Percentiles rank a stretch among this genome's conserved stretches.
phyloP scores from a whole-genome alignment of 2,888 invertebrate genomes.

The Synergus umbraculus region DNA sequence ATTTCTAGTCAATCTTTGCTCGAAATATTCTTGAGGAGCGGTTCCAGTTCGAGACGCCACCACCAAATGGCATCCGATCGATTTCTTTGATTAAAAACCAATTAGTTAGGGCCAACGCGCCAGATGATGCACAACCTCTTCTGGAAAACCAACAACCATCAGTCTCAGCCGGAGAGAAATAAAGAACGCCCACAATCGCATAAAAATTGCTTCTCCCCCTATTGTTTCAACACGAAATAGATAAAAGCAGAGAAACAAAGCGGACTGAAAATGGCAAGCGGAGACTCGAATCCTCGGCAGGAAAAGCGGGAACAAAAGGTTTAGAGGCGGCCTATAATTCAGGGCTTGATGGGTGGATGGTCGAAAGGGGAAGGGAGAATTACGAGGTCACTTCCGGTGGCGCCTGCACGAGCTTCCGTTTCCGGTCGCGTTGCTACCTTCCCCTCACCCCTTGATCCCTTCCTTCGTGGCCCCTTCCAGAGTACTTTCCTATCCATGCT shows the following conservation, averaged over 20 bases:
- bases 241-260: slow-evolving; percentile 47
- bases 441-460: slow-evolving; percentile 42
- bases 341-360: slow-evolving; percentile 72
- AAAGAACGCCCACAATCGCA: background rate
- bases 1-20: background rate
- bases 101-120: background rate
- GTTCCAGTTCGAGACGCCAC: background rate
- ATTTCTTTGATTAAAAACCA: background rate
- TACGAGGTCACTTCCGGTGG: slow-evolving; percentile 77
- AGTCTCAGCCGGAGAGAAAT: background rate
- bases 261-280: slow-evolving; percentile 63
- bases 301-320: slow-evolving; percentile 76
- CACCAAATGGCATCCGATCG: background rate
- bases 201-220: background rate
- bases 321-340: slow-evolving; percentile 75
- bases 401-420: slow-evolving; percentile 76
- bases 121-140: background rate
- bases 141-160: background rate
- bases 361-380: slow-evolving; percentile 73
- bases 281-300: slow-evolving; percentile 69
- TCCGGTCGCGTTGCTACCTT: slow-evolving; percentile 70
- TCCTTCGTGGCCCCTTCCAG: slow-evolving; percentile 38
- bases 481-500: slow-evolving; percentile 26
- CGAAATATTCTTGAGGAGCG: background rate
- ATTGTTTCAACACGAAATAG: slow-evolving; percentile 28